Percentiles rank a stretch among this genome's conserved stretches.
Evolutionary conservation across 2,888 invertebrate genomes (phyloP).

Genomic region (Sycophila texana): DNA sequence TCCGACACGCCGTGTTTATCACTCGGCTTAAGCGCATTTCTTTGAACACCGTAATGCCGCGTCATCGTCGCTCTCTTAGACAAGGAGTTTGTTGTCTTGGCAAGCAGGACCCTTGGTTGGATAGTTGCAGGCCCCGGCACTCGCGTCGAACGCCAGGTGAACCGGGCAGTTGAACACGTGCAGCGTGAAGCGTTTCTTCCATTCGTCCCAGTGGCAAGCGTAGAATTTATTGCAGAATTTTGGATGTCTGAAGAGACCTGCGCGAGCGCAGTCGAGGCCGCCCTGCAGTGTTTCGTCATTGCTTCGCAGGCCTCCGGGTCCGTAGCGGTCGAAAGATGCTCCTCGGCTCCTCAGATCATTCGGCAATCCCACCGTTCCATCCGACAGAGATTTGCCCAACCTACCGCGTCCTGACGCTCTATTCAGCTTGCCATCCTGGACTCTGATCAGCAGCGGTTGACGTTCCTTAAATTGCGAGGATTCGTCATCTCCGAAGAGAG

Average conservation of each 20-base stretch:
- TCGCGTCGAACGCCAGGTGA: constrained; percentile 85
- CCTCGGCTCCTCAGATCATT: constrained; percentile 65
- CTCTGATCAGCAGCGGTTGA: constrained; percentile 56
- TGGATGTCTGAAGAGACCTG: constrained; percentile 81
- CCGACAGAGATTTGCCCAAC: constrained; percentile 60
- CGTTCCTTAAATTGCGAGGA: constrained; percentile 52
- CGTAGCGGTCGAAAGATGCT: constrained; percentile 80
- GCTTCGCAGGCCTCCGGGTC: constrained; percentile 61
- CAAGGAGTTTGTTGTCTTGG: constrained; percentile 82
- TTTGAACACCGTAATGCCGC: background rate
- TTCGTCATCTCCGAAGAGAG: constrained; percentile 46
- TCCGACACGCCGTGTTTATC: no score
- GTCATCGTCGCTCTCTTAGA: constrained; percentile 67
- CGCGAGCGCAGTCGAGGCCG: constrained; percentile 76
- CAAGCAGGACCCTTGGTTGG: constrained; percentile 88
- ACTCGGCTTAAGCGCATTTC: no score
- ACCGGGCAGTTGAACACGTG: constrained; percentile 88
- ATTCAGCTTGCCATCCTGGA: constrained; percentile 33
- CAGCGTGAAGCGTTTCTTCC: constrained; percentile 84
- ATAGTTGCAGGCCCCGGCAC: constrained; percentile 88
- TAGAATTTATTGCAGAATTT: constrained; percentile 89
- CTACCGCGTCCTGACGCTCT: constrained; percentile 53
- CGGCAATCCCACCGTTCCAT: background rate
- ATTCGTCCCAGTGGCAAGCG: constrained; percentile 88
- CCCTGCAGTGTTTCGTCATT: constrained; percentile 76